phyloP scores from a whole-genome alignment of 2,888 invertebrate species.

The Chrysolina americana region DNA sequence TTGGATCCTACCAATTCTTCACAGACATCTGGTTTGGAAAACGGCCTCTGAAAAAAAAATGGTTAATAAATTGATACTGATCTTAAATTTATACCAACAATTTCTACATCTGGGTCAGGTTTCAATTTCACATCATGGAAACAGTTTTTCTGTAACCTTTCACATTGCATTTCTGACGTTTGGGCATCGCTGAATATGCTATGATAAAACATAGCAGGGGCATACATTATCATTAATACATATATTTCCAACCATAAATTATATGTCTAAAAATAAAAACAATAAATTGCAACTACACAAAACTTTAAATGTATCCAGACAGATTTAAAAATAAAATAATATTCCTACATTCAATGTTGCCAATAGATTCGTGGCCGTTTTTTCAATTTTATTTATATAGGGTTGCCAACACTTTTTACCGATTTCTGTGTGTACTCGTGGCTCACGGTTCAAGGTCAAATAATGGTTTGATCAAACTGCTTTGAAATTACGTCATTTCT shows the following conservation, averaged over 20 bases:
- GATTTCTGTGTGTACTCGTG: not conserved
- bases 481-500: too few species aligned
- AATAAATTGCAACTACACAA: not conserved
- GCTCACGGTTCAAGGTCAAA: too few species aligned
- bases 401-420: too few species aligned
- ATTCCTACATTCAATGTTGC: not conserved
- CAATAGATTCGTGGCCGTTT: too few species aligned
- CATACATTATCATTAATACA: slow-evolving; percentile 26
- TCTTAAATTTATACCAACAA: not conserved
- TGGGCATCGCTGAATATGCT: slow-evolving; percentile 42
- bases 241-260: too few species aligned
- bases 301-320: too few species aligned
- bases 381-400: too few species aligned
- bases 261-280: not conserved
- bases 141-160: not conserved
- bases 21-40: slow-evolving; percentile 22
- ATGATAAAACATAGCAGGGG: slow-evolving; percentile 47
- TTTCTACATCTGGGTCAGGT: slow-evolving; percentile 1
- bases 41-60: slow-evolving; percentile 28
- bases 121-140: not conserved
- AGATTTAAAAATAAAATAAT: too few species aligned
- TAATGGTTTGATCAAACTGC: too few species aligned
- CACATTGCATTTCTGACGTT: slow-evolving; percentile 23
- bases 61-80: not conserved
- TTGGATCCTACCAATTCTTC: slow-evolving; percentile 61